Evolutionary conservation across 2,888 invertebrate species (phyloP), one percentile per base, ranked within the genome.

Genomic region (Scaptomyza polygonia): DNA sequence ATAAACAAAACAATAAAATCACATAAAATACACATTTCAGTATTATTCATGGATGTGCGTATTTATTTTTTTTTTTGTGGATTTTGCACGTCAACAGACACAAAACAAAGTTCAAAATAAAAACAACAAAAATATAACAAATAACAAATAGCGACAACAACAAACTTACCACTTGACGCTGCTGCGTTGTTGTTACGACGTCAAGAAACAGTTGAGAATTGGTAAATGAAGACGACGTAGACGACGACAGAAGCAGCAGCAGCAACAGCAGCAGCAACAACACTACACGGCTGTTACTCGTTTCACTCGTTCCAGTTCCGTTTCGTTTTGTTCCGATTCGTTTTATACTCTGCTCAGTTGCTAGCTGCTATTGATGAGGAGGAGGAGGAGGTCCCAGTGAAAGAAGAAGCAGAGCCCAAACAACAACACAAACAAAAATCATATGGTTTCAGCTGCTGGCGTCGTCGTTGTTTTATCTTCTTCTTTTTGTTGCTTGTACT

Each of bases 401-500:
- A 67, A 34, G 57, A 52, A 43, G 57, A 55, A 45, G 56, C 64
- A 44, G 53, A 68, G 66, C 66, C 56, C 48, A 67, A 76, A 72
- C 72, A 75, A 84, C 72, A 88, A 79, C 82, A 84, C 82, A 86
- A 85, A 89, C 86, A 86, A 88, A 80, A 89, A 88, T 88, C 89
- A 89, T 88, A 86, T 89, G 88, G 89, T 88, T 79, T 86, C 69
- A 81, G 87, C 72, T 84, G 86, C 72, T 83, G 67, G 64, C 63
- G 51, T 53, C 14, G 34, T 11, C 14, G 14, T 14, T 36, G 14
- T 14, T 36, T 63, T 52, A 56, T 71, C 57, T 52, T 65, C 36
- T 42, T 62, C 21, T 56, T 40, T 30, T 39, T 32, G 32, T 30
- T 56, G 29, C 34, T 32, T 55, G 27, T 54, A 59, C 36, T 52